These are phyloP conservation scores for Diloba caeruleocephala DNA, from an alignment of 2,888 invertebrate species.

Conservation along the genomic window DNA sequence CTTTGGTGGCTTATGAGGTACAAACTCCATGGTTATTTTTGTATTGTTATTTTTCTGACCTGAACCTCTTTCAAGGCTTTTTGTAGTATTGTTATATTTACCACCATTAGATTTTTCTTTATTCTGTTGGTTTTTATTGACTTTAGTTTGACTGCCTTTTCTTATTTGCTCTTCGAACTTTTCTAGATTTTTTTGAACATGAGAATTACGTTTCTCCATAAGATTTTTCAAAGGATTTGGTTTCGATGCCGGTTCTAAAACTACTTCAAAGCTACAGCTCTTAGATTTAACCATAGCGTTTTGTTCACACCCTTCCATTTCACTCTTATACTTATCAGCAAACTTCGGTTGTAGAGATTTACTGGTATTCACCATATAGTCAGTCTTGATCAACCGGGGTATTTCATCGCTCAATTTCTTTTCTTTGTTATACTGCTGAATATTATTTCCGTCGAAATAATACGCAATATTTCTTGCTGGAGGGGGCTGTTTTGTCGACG, in stretches of 20 bases:
- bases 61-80: slow-evolving; percentile 84
- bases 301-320: slow-evolving; percentile 83
- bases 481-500: slow-evolving; percentile 75
- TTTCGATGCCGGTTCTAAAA: slow-evolving; percentile 84
- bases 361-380: slow-evolving; percentile 85
- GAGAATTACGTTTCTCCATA: slow-evolving; percentile 84
- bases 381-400: slow-evolving; percentile 87
- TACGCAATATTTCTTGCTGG: slow-evolving; percentile 86
- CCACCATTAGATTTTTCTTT: slow-evolving; percentile 83
- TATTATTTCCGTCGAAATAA: slow-evolving; percentile 84
- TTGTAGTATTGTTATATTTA: slow-evolving; percentile 81
- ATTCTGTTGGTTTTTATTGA: slow-evolving; percentile 79
- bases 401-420: slow-evolving; percentile 87
- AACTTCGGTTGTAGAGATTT: slow-evolving; percentile 84
- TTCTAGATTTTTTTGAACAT: slow-evolving; percentile 89
- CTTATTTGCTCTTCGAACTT: slow-evolving; percentile 89
- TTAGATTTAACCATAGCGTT: slow-evolving; percentile 84
- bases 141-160: slow-evolving; percentile 79
- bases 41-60: slow-evolving; percentile 80
- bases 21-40: slow-evolving; percentile 88
- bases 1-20: slow-evolving; percentile 93
- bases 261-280: slow-evolving; percentile 87
- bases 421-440: slow-evolving; percentile 77
- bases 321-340: slow-evolving; percentile 79
- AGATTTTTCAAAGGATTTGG: slow-evolving; percentile 83